A percentile compares a stretch with the other conserved stretches of the same genome.
Evolutionary conservation across 2,888 invertebrate species (phyloP).

Genomic region (Carcina quercana): DNA sequence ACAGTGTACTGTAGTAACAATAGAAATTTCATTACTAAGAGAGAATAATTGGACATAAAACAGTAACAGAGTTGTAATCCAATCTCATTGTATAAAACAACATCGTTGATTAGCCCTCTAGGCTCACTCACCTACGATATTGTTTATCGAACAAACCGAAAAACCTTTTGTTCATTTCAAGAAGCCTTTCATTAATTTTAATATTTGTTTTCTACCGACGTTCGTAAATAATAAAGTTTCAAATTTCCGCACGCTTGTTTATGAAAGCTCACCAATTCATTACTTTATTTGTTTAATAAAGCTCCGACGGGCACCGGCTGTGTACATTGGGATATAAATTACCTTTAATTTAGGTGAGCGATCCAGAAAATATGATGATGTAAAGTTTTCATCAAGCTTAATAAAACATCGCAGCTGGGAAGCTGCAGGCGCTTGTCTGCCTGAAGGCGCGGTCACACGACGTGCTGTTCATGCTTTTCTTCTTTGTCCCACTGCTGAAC

Average conservation of each 20-base stretch:
- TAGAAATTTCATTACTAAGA: too few relatives aligned
- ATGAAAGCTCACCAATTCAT: conserved; percentile 58
- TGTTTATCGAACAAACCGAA: conserved; percentile 20
- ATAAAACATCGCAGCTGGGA: conserved; percentile 36
- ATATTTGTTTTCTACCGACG: conserved; percentile 35
- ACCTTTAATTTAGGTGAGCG: conserved; percentile 68
- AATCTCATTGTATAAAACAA: too few relatives aligned
- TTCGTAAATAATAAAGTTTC: conserved; percentile 54
- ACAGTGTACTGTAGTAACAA: too few relatives aligned
- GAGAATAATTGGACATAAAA: too few relatives aligned
- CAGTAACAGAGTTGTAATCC: too few relatives aligned
- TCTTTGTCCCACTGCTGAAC: too few relatives aligned
- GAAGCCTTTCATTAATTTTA: conserved; percentile 34
- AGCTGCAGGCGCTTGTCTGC: conserved; percentile 17
- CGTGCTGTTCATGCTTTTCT: too few relatives aligned
- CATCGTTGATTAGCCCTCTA: too few relatives aligned
- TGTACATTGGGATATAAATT: conserved; percentile 65
- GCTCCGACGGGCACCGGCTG: conserved; percentile 53
- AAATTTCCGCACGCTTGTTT: conserved; percentile 56
- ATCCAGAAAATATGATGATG: conserved; percentile 68
- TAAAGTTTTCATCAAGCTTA: conserved; percentile 61
- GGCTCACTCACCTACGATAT: conserved; percentile 4
- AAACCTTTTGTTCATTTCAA: conserved; percentile 16
- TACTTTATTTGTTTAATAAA: conserved; percentile 70
- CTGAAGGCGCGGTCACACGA: too few relatives aligned